Conservation (phyloP, 2,113 vertebrate genomes). For the Peromyscus leucopus region DNA sequence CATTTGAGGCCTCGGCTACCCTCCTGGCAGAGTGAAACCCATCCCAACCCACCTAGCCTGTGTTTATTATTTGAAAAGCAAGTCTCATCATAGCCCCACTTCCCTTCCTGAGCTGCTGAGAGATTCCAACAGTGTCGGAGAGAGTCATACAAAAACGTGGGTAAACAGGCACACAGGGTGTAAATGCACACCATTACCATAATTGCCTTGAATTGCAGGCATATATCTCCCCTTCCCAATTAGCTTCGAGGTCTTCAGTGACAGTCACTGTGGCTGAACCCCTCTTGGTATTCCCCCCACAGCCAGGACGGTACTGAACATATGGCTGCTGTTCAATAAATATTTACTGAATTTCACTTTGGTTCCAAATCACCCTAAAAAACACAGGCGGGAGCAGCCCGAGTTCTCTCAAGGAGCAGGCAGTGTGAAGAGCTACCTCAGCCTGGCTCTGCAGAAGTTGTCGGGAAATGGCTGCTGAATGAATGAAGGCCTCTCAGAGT, state of each 20-base stretch:
- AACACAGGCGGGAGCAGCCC: neutral
- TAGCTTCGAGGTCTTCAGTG: neutral
- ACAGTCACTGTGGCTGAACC: neutral
- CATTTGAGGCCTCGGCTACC: neutral
- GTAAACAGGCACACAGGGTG: slow-evolving; percentile 56
- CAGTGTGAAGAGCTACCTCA: neutral
- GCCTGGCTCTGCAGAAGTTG: neutral
- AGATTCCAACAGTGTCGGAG: neutral
- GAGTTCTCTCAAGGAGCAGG: slow-evolving; percentile 45
- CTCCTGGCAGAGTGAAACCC: neutral
- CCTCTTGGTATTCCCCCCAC: neutral
- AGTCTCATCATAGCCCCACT: neutral
- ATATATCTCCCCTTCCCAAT: slow-evolving; percentile 41
- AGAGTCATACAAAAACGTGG: slow-evolving; percentile 40
- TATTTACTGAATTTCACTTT: slow-evolving; percentile 62
- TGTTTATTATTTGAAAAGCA: slow-evolving; percentile 61
- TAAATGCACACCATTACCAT: slow-evolving; percentile 59
- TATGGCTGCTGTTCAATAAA: slow-evolving; percentile 39
- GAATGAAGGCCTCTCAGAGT: neutral
- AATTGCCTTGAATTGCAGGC: slow-evolving; percentile 61
- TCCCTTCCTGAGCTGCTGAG: neutral
- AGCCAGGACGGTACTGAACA: neutral
- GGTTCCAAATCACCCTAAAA: slow-evolving; percentile 52
- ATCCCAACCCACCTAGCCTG: neutral
- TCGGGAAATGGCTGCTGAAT: too few species aligned